phyloP scores from a whole-genome alignment of 2,797 vertebrate species.

The Coregonus suidteri region DNA sequence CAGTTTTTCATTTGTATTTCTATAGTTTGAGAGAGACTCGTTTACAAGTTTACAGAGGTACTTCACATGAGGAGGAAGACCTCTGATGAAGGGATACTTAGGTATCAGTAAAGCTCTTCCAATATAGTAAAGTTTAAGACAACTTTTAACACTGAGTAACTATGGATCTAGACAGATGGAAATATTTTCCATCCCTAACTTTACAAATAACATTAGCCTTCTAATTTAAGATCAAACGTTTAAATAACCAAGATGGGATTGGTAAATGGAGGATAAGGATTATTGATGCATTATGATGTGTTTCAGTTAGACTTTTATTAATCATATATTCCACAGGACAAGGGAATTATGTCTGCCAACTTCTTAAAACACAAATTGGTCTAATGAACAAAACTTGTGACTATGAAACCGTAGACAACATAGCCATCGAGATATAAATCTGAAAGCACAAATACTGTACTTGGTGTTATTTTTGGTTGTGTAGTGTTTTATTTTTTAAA shows the following conservation, averaged over 20 bases:
- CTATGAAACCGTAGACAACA: constrained; percentile 69
- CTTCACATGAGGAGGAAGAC: constrained; percentile 31
- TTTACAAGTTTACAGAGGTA: background rate
- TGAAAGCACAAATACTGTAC: constrained; percentile 77
- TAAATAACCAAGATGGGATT: constrained; percentile 50
- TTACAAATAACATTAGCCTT: constrained; percentile 30
- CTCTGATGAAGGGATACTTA: constrained; percentile 27
- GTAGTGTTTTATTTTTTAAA: constrained; percentile 60
- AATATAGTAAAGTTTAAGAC: constrained; percentile 1
- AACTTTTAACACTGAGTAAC: background rate
- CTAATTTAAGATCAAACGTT: constrained; percentile 49
- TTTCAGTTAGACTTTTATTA: constrained; percentile 39
- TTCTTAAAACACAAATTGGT: constrained; percentile 56
- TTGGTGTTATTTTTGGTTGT: constrained; percentile 51
- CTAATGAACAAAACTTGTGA: constrained; percentile 54
- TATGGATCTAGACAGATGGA: background rate
- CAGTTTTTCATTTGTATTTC: constrained; percentile 40
- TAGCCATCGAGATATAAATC: constrained; percentile 74
- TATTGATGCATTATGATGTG: constrained; percentile 37
- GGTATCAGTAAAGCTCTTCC: background rate
- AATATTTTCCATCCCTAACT: constrained; percentile 24
- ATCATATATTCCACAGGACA: constrained; percentile 26
- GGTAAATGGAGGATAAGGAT: constrained; percentile 48
- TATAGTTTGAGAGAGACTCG: constrained; percentile 53
- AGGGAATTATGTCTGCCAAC: constrained; percentile 25